These are phyloP conservation scores for Meloe dianella DNA, from an alignment of 2,888 invertebrate species.

Conservation along the genomic window DNA sequence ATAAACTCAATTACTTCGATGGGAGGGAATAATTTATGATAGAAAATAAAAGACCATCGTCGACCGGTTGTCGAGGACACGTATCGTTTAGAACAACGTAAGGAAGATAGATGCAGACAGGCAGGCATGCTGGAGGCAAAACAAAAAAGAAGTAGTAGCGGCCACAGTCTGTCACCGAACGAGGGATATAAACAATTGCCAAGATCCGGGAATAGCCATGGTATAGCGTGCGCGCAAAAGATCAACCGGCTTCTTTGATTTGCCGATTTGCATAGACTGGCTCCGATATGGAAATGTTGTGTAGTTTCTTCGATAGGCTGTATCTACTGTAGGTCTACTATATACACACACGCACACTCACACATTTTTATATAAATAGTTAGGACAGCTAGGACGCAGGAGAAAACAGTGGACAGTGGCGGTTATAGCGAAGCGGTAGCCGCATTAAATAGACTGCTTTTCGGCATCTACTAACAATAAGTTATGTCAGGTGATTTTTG, in stretches of 20 bases:
- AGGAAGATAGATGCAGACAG: constrained; percentile 28
- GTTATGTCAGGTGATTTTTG: constrained; percentile 57
- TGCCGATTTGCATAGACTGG: constrained; percentile 57
- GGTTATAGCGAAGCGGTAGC: constrained; percentile 47
- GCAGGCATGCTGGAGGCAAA: constrained; percentile 43
- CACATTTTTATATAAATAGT: background rate
- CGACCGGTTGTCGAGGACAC: constrained; percentile 25
- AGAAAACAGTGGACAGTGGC: constrained; percentile 47
- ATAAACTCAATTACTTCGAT: too few species aligned
- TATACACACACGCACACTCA: background rate
- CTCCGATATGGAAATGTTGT: constrained; percentile 59
- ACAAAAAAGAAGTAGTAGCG: constrained; percentile 51
- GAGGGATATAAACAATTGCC: constrained; percentile 57
- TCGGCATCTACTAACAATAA: constrained; percentile 58
- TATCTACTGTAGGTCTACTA: constrained; percentile 35
- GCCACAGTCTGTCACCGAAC: constrained; percentile 56
- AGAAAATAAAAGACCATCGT: constrained; percentile 43
- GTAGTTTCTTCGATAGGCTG: constrained; percentile 53
- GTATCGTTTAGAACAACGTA: constrained; percentile 39
- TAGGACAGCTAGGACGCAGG: constrained; percentile 25
- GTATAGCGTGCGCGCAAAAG: constrained; percentile 49
- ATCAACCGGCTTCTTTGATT: constrained; percentile 56
- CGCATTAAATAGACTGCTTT: constrained; percentile 54
- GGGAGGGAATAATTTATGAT: too few species aligned
- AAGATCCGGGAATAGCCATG: constrained; percentile 49